Evolutionary conservation across 1,140 invertebrate species (phyloP).

Genomic region (Acyrthosiphon pisum): DNA sequence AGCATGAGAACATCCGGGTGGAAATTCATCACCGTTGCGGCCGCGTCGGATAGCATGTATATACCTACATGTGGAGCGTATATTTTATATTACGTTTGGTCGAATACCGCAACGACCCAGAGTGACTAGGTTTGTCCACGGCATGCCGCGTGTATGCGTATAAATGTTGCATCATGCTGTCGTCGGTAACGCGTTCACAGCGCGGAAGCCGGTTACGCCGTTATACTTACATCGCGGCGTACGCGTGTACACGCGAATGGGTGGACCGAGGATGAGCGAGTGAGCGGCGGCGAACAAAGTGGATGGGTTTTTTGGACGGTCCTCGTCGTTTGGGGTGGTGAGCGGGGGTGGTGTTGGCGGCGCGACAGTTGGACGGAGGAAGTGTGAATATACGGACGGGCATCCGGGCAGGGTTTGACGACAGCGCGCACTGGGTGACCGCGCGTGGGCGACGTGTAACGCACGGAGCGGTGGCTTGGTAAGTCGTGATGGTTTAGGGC

Average conservation of each 20-base stretch:
- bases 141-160: neutral
- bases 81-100: neutral
- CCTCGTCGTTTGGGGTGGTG: neutral
- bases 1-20: neutral
- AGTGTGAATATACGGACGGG: slow-evolving; percentile 8
- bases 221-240: neutral
- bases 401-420: slow-evolving; percentile 60
- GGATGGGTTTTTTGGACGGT: slow-evolving; percentile 25
- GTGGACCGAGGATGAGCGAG: neutral
- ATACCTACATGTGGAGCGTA: neutral
- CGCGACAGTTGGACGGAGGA: slow-evolving; percentile 11
- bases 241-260: neutral
- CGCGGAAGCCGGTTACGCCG: neutral
- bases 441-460: slow-evolving; percentile 30
- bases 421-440: slow-evolving; percentile 28
- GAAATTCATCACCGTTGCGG: neutral
- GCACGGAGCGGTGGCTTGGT: slow-evolving; percentile 62
- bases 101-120: neutral
- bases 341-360: neutral
- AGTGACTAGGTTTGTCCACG: neutral
- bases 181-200: neutral
- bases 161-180: neutral
- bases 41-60: neutral
- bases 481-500: slow-evolving; percentile 62
- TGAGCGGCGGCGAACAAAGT: neutral